Base-by-base conservation (phyloP, 1,140 invertebrate genomes). In the Orchesella cincta region DNA sequence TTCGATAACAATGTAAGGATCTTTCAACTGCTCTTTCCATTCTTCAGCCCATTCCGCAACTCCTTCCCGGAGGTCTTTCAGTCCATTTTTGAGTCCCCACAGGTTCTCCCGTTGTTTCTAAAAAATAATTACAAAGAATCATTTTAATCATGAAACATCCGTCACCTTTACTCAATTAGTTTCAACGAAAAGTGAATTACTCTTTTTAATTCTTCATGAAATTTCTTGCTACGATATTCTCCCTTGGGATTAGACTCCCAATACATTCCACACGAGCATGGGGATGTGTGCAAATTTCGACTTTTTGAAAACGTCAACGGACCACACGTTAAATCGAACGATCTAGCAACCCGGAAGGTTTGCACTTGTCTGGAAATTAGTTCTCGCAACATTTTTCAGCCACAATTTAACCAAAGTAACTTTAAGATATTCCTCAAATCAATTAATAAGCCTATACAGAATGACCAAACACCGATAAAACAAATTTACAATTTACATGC, bases 21-120 rank as follows among this genome's bases (percentile, higher is more conserved):
- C 90, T 36, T 83, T 84, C 80, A 91, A 84, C 64, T 85, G 84
- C 71, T 93, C 91, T 80, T 89, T 90, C 0, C 91, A 81, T 88
- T 96, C 94, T 78, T 91, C 83, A 46, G 85, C 86, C 85, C 90
- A 91, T 34, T 93, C 74, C 75, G 87, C 87, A 0, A 91, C 86
- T 86, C 95, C 92, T 23, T 87, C 72, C 83, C 90, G 89, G 0
- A 94, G 80, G 79, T 90, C 87, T 75, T 88, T 88, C 0, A 91
- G 85, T 2, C 92, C 92, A 75, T 88, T 83, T 76, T 81, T 84
- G 3, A 85, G 18, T 1, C 81, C 81, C 75, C 52, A 82, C 35
- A 62, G 70, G 12, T 76, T 79, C 62, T 74, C 51, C 36, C 29
- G n/a, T 1, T 72, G 28, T 33, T 67, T n/a, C 79, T 80, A 35